These are phyloP conservation scores for Neomonachus schauinslandi DNA, from an alignment of 2,113 vertebrate species.

Conservation along the genomic window DNA sequence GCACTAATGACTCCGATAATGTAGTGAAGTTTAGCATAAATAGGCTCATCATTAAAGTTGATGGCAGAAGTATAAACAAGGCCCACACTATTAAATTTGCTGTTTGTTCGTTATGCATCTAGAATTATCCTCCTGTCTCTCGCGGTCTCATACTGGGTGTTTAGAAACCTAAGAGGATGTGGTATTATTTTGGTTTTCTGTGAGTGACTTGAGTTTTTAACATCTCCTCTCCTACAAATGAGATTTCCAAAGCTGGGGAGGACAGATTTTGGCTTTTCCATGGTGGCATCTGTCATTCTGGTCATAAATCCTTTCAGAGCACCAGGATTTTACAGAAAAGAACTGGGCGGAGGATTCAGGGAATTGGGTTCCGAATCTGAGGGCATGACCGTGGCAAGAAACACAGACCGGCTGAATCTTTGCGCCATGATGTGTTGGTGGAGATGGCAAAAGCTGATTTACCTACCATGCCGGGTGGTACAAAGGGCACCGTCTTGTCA, in stretches of 20 bases:
- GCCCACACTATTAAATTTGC: slow-evolving; percentile 76
- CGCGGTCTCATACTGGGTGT: slow-evolving; percentile 43
- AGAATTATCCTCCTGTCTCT: slow-evolving; percentile 58
- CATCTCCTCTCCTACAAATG: background rate
- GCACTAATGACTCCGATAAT: slow-evolving; percentile 81
- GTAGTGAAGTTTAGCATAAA: slow-evolving; percentile 80
- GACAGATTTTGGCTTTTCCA: background rate
- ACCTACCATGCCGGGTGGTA: background rate
- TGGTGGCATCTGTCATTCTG: background rate
- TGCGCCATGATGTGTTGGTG: background rate
- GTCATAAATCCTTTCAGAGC: background rate
- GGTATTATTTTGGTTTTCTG: slow-evolving; percentile 44
- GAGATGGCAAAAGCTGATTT: background rate
- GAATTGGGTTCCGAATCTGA: background rate
- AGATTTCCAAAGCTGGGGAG: background rate
- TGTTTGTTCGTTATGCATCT: slow-evolving; percentile 73
- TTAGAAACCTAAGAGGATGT: slow-evolving; percentile 25
- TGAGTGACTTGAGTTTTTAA: slow-evolving; percentile 7
- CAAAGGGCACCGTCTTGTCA: accelerated
- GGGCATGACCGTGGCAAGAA: background rate
- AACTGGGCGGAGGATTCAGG: background rate
- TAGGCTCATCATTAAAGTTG: slow-evolving; percentile 80
- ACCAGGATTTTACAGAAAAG: background rate
- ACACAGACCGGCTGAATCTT: background rate
- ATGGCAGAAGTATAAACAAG: slow-evolving; percentile 80